Base-by-base conservation (phyloP, 2,797 vertebrate genomes). In the Anniella stebbinsi region DNA sequence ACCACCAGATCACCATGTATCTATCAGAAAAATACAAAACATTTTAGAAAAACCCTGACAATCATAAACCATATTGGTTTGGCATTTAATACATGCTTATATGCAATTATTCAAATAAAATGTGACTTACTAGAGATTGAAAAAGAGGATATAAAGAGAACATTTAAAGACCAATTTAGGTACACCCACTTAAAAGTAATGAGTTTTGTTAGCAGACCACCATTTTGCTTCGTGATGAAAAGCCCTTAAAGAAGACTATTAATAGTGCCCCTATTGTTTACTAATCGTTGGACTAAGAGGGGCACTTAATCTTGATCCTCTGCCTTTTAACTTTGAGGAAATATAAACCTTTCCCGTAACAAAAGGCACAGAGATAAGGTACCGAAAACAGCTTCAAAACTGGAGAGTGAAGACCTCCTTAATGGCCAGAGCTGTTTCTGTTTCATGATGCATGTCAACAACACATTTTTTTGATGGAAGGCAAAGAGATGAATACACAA, bases 231-330 rank as follows among this genome's bases (percentile, higher is more conserved):
- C 73, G 3, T 13, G 67, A 93, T 77, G 4, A 89, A 94, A 81
- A 91, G 77, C 86, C 36, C 54, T 75, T 51, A 18, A 87, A 63
- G 70, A 88, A 23, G 18, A 30, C 80, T 90, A 82, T 72, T 93
- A 93, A 87, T 80, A 82, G 76, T 36, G 75, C 80, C 11, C 66
- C 54, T 63, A 76, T 4, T 84, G 57, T 94, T 92, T 89, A 80
- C 21, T 92, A 25, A 66, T 91, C 95, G 92, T 93, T 89, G 28
- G 94, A 92, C 38, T 88, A 80, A 92, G 91, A 77, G 63, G 89
- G 92, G 57, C 89, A 72, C 51, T 92, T 92, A 87, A 91, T 92
- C 91, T 92, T 90, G 80, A 91, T 88, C 86, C 91, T 83, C 84
- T 93, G 86, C 57, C 57, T 86, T 84, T 94, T 93, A 60, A 89